Conservation (phyloP, 2,113 vertebrate genomes). For the Boulengeromyrus knoepffleri region DNA sequence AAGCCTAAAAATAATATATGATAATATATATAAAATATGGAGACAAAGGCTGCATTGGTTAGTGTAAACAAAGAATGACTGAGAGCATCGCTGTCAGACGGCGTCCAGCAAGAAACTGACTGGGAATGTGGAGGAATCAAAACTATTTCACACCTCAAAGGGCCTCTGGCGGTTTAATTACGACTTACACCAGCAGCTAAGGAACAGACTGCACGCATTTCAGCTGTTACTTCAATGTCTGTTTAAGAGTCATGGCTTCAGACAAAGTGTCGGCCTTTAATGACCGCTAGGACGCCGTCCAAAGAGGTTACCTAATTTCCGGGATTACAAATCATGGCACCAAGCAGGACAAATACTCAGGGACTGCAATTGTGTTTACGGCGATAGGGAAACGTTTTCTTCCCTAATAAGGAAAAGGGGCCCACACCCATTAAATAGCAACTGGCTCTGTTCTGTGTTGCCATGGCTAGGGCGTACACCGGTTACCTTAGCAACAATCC, state of each 20-base stretch:
- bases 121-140: neutral
- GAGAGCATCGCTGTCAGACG: neutral
- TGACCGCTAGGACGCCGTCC: neutral
- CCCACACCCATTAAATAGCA: neutral
- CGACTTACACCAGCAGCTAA: neutral
- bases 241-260: neutral
- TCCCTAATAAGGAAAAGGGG: neutral
- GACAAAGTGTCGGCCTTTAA: neutral
- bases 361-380: neutral
- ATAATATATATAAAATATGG: neutral
- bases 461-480: neutral
- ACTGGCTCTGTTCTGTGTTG: neutral
- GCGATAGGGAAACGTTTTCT: neutral
- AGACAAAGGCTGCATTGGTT: neutral
- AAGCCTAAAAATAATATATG: neutral
- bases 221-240: neutral
- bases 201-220: neutral
- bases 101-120: neutral
- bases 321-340: neutral
- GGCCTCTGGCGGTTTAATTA: neutral
- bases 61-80: neutral
- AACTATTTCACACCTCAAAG: neutral
- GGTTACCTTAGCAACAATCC: constrained; percentile 21
- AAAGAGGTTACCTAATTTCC: neutral
- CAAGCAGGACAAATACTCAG: neutral